These are phyloP conservation scores for Pitangus sulphuratus DNA, from an alignment of 2,797 vertebrate species.

Conservation along the genomic window DNA sequence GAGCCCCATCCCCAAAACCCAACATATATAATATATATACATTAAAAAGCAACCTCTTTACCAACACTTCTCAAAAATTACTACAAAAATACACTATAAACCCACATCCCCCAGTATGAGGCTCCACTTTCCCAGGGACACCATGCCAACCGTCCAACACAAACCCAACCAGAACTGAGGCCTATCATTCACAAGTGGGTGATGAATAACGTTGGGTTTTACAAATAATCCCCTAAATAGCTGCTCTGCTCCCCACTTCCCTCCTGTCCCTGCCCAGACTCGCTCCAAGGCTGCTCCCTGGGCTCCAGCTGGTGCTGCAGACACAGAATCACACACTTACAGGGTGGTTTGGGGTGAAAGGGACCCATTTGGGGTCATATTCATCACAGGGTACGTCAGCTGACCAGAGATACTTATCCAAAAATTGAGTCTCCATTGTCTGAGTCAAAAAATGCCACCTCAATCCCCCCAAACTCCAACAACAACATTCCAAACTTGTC, in stretches of 20 bases:
- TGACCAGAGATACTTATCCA: too few species aligned
- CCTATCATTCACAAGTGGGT: neutral
- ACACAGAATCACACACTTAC: neutral
- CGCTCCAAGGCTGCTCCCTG: neutral
- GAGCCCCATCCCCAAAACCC: neutral
- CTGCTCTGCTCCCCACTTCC: neutral
- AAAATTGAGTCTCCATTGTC: neutral
- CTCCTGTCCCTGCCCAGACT: neutral
- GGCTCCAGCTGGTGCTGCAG: neutral
- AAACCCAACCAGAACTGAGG: neutral
- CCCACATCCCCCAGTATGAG: neutral
- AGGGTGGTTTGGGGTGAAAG: neutral
- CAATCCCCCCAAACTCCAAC: neutral
- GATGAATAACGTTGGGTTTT: neutral
- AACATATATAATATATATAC: fast-evolving
- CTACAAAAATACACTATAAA: neutral
- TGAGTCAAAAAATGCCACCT: neutral
- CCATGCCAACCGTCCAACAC: neutral
- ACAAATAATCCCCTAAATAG: neutral
- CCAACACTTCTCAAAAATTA: neutral
- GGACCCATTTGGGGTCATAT: neutral
- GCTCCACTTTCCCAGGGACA: neutral
- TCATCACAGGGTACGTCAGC: neutral
- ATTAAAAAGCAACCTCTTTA: neutral
- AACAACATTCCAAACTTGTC: fast-evolving